Evolutionary conservation across 2,797 vertebrate genomes (phyloP), one percentile per base, ranked within the genome.

Genomic region (Scomberomorus guttatus): DNA sequence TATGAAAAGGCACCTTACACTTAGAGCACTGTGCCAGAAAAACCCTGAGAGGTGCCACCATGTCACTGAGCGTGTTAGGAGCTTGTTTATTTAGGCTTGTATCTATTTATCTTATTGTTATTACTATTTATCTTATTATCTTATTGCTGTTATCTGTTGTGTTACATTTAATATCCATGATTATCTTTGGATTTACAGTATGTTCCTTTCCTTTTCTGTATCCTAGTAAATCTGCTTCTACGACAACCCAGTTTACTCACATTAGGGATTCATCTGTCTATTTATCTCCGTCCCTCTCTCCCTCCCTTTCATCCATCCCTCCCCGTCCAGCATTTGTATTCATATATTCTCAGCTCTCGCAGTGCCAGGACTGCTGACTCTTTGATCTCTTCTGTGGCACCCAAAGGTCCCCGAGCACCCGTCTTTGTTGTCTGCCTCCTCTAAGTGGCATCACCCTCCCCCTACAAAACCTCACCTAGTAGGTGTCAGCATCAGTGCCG

Each of bases 381-480:
- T 85, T 80, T 90, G 80, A 88, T 90, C 80, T 81, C 29, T 64
- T 46, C 50, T 55, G 46, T 79, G 56, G 37, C 68, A 57, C 62
- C 81, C 81, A 24, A 10, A 54, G 81, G 67, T 67, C 52, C 51
- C 71, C 8, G 63, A 39, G 54, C 73, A 58, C 61, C 46, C 6
- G 54, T 67, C 67, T 82, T 81, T 85, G 85, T 80, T 72, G 77
- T 73, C 62, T 75, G 79, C 5, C 70, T 60, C 32, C 18, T 56
- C 64, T 64, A 69, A 86, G 75, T 62, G 57, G 51, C 39, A 57
- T 75, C 76, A 20, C 57, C 37, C 46, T 46, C 64, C 69, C 50
- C 42, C 15, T 48, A 57, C 76, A 81, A 78, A 75, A 48, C 42
- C 67, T 79, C 37, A 70, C 48, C 32, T 2, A 2, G 39, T 1